phyloP scores from a whole-genome alignment of 2,113 vertebrate species.

The Archilochus colubris region DNA sequence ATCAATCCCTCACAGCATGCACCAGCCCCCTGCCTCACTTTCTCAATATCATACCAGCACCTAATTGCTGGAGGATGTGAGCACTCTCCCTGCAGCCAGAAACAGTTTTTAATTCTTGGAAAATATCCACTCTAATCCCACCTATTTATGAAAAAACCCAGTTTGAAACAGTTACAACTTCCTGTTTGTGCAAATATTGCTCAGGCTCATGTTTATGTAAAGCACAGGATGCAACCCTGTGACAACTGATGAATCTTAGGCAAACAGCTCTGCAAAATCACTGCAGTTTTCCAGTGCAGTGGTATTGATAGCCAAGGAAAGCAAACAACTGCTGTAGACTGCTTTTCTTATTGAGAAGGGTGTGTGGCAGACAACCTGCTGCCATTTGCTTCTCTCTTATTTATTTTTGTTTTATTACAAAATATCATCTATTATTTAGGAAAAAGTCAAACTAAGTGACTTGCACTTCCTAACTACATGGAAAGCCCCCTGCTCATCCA shows the following conservation, averaged over 20 bases:
- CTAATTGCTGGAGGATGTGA: neutral
- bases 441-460: neutral
- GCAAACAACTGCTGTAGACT: neutral
- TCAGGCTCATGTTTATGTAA: neutral
- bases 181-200: neutral
- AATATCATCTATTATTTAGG: no score
- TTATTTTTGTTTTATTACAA: neutral
- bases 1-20: neutral
- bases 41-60: fast-evolving
- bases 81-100: neutral
- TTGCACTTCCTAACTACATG: neutral
- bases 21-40: neutral
- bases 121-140: neutral
- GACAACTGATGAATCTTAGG: neutral
- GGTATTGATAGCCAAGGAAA: neutral
- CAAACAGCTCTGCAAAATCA: neutral
- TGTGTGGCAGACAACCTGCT: neutral
- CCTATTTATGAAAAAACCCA: neutral
- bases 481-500: neutral
- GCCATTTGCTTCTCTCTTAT: neutral
- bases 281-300: neutral
- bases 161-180: neutral
- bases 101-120: neutral
- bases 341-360: neutral
- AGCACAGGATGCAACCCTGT: neutral